These are phyloP conservation scores for Spilarctia lutea DNA, from an alignment of 2,888 invertebrate species.

Conservation along the genomic window DNA sequence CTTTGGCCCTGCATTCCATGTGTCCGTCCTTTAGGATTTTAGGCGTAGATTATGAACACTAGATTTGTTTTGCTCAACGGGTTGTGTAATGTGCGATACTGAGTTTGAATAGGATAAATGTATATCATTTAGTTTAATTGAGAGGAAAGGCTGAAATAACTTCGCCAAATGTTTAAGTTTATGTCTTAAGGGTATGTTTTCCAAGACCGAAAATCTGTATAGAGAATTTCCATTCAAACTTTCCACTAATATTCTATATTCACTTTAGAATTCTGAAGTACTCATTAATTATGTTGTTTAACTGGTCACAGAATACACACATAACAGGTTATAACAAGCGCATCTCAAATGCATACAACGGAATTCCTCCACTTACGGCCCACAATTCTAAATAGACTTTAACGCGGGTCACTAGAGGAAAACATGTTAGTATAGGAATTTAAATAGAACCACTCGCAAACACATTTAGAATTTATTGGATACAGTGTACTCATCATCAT, in stretches of 20 bases:
- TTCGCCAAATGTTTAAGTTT: background rate
- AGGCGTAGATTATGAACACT: slow-evolving; percentile 34
- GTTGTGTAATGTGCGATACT: slow-evolving; percentile 9
- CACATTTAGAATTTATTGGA: background rate
- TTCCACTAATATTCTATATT: background rate
- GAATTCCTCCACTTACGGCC: background rate
- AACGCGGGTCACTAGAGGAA: background rate
- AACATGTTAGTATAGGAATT: background rate
- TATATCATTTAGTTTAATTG: no score
- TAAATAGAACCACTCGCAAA: background rate
- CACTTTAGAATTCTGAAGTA: no score
- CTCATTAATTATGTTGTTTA: background rate
- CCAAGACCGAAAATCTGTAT: background rate
- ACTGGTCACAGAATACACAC: no score
- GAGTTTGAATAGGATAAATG: background rate
- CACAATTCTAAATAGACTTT: background rate
- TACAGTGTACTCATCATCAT: no score
- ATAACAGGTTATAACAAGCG: background rate
- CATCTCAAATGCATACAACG: background rate
- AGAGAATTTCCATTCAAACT: background rate
- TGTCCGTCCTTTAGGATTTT: slow-evolving; percentile 45
- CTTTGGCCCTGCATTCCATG: slow-evolving; percentile 47
- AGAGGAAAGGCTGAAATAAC: background rate
- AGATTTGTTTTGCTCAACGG: slow-evolving; percentile 9
- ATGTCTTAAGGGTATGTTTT: background rate